These are phyloP conservation scores for Cyrtodaria siliqua DNA, from an alignment of 2,888 invertebrate species.

Conservation along the genomic window DNA sequence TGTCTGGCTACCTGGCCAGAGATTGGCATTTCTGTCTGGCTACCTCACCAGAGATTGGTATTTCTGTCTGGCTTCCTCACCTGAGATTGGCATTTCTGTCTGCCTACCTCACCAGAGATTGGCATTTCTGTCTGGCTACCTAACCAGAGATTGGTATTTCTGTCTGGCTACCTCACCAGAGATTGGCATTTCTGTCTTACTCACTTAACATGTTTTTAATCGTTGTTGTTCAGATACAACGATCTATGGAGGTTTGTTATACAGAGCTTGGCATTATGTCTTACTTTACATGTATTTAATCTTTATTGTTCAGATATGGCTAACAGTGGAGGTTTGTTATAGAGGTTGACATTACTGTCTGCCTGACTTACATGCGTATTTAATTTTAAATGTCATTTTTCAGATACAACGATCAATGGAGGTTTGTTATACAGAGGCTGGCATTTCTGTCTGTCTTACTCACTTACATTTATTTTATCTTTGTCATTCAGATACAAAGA, in stretches of 20 bases:
- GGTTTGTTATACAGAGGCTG: constrained; percentile 92
- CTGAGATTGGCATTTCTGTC: constrained; percentile 87
- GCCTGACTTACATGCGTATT: constrained; percentile 92
- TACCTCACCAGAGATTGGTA: constrained; percentile 92
- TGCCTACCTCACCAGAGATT: constrained; percentile 89
- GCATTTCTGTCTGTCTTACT: constrained; percentile 93
- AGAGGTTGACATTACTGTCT: constrained; percentile 92
- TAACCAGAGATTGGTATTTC: constrained; percentile 88
- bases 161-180: no score
- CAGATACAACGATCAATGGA: constrained; percentile 95
- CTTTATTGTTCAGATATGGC: constrained; percentile 88
- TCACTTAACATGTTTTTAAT: no score
- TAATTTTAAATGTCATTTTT: constrained; percentile 16
- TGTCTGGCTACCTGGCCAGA: no score
- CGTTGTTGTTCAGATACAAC: constrained; percentile 88
- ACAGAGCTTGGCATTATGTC: no score
- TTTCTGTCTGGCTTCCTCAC: constrained; percentile 92
- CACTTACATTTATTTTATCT: constrained; percentile 87
- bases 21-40: no score
- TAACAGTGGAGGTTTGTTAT: constrained; percentile 95
- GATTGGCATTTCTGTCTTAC: no score
- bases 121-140: constrained; percentile 92
- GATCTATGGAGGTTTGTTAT: constrained; percentile 95
- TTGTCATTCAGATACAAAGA: constrained; percentile 90
- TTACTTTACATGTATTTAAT: no score